These are phyloP conservation scores for Casuarius casuarius DNA, from an alignment of 2,113 vertebrate genomes.

Conservation along the genomic window DNA sequence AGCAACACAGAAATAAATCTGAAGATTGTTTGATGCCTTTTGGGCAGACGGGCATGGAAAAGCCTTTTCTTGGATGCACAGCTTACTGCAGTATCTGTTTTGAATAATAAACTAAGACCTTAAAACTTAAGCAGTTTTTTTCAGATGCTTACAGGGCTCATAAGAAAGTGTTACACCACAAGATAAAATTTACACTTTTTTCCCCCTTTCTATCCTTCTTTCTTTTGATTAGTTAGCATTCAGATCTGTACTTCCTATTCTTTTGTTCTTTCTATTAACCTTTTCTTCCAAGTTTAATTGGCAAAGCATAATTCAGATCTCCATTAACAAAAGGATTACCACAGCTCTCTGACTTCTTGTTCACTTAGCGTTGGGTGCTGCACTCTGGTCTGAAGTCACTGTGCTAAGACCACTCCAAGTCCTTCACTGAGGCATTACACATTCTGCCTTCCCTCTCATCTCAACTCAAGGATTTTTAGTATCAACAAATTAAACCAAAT, in stretches of 20 bases:
- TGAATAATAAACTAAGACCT: background rate
- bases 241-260: background rate
- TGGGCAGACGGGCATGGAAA: background rate
- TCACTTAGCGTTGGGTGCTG: background rate
- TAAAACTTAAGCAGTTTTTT: background rate
- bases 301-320: background rate
- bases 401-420: background rate
- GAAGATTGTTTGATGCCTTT: background rate
- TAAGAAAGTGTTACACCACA: background rate
- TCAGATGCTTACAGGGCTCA: background rate
- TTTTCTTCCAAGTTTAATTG: background rate
- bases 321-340: background rate
- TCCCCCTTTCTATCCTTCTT: background rate
- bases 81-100: background rate
- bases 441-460: conserved; percentile 10
- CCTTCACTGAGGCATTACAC: background rate
- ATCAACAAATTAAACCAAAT: conserved; percentile 62
- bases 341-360: background rate
- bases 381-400: background rate
- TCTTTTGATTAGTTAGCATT: background rate
- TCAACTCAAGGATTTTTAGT: conserved; percentile 37
- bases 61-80: background rate
- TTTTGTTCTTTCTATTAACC: background rate
- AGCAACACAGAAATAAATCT: background rate
- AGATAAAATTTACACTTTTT: background rate